Conservation (phyloP, 2,888 invertebrate genomes). For the Heliconius aoede region DNA sequence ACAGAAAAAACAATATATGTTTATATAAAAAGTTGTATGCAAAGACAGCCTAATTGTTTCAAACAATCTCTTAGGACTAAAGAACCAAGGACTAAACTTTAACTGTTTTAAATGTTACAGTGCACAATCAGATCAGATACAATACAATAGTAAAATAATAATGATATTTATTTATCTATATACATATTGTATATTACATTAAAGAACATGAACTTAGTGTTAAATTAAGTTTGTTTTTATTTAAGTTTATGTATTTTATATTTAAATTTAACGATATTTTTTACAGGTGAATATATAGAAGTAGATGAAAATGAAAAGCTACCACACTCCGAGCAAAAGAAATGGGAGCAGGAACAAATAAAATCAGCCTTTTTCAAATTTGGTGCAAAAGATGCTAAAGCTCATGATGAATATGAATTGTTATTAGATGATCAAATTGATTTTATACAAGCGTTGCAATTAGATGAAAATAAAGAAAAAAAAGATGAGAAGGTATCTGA, state of each 20-base stretch:
- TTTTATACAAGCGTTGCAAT: constrained; percentile 94
- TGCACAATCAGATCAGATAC: no score
- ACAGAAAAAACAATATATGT: no score
- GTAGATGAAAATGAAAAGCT: constrained; percentile 93
- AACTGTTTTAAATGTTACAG: no score
- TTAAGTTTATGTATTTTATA: not conserved
- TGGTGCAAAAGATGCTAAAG: constrained; percentile 93
- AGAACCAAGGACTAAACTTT: no score
- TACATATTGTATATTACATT: no score
- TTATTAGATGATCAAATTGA: constrained; percentile 98
- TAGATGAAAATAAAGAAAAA: constrained; percentile 87
- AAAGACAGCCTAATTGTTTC: no score
- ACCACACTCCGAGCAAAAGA: constrained; percentile 93
- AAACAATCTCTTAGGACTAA: no score
- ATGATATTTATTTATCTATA: no score
- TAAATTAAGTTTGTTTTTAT: not conserved
- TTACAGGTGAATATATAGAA: constrained; percentile 88
- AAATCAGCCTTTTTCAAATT: constrained; percentile 95
- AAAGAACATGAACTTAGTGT: no score
- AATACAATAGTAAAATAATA: no score
- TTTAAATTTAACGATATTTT: not conserved
- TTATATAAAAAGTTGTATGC: no score
- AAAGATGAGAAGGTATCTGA: constrained; percentile 86
- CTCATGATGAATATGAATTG: constrained; percentile 94
- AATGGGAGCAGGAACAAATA: constrained; percentile 99